Evolutionary conservation across 2,797 vertebrate species (phyloP).

Genomic region (Perodicticus potto): DNA sequence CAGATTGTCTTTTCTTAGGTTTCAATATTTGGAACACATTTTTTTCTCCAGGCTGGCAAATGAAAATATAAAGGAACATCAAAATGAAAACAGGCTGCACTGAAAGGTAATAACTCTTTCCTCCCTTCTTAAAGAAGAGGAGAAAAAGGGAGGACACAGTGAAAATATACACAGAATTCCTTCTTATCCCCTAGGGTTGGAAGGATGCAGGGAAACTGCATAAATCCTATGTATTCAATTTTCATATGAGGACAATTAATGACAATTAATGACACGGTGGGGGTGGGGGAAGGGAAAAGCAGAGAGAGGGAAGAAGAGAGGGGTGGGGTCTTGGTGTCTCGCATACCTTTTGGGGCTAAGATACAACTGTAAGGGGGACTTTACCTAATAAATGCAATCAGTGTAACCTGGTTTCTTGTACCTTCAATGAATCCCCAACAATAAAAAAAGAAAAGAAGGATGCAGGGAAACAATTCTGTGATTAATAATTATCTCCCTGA

Average conservation of each 20-base stretch:
- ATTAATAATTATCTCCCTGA: neutral
- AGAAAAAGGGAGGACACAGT: neutral
- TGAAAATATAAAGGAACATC: conserved; percentile 42
- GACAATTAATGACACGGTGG: too few relatives aligned
- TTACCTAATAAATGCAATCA: too few relatives aligned
- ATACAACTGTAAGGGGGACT: too few relatives aligned
- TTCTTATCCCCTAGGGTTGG: neutral
- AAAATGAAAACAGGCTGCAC: conserved; percentile 12
- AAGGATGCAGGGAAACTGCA: conserved; percentile 4
- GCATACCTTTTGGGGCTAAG: too few relatives aligned
- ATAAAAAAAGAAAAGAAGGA: neutral
- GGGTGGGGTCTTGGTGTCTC: too few relatives aligned
- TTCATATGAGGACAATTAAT: too few relatives aligned
- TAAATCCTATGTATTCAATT: too few relatives aligned
- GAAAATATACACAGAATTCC: conserved; percentile 24
- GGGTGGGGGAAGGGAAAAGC: too few relatives aligned
- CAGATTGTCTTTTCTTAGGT: conserved; percentile 34
- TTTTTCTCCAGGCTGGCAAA: conserved; percentile 45
- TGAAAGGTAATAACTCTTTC: neutral
- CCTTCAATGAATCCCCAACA: too few relatives aligned
- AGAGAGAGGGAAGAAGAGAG: too few relatives aligned
- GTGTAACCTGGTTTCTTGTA: too few relatives aligned
- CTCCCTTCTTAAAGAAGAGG: neutral
- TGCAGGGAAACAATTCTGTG: neutral
- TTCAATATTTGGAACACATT: conserved; percentile 41